phyloP scores from a whole-genome alignment of 2,797 vertebrate species.

The Chloroceryle amazona region DNA sequence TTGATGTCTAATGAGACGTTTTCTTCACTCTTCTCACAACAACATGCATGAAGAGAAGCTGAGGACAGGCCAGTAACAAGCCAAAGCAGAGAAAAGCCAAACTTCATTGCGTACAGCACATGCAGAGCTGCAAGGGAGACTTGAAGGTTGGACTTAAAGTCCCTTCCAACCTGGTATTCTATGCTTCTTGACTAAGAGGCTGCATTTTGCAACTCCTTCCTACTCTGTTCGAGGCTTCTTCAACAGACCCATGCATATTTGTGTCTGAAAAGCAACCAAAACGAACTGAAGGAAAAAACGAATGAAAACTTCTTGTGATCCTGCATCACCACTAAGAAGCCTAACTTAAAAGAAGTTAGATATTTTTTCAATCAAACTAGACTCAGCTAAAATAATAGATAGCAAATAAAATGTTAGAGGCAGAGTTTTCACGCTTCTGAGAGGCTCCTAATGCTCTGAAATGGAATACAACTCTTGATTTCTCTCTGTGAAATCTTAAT shows the following conservation, averaged over 20 bases:
- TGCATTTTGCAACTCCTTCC: not conserved
- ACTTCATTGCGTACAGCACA: not conserved
- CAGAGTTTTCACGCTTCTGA: not conserved
- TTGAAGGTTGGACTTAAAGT: too few relatives aligned
- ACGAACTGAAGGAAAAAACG: not conserved
- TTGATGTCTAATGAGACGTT: not conserved
- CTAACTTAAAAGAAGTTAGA: not conserved
- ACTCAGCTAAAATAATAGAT: slow-evolving; percentile 5
- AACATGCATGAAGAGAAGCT: not conserved
- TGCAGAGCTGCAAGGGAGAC: not conserved
- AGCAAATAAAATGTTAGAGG: not conserved
- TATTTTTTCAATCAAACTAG: not conserved
- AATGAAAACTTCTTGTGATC: not conserved
- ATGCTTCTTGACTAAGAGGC: too few relatives aligned
- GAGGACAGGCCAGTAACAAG: not conserved
- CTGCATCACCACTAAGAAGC: not conserved
- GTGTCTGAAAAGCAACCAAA: not conserved
- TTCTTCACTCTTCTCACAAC: not conserved
- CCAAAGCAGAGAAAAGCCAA: not conserved
- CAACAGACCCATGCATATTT: not conserved
- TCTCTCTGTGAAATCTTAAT: slow-evolving; percentile 28
- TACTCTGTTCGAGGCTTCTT: not conserved
- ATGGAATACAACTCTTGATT: not conserved
- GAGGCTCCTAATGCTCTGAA: not conserved
- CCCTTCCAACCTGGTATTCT: too few relatives aligned